Percentiles rank a stretch among this genome's conserved stretches.
phyloP scores from a whole-genome alignment of 2,113 vertebrate genomes.

The Antidorcas marsupialis region DNA sequence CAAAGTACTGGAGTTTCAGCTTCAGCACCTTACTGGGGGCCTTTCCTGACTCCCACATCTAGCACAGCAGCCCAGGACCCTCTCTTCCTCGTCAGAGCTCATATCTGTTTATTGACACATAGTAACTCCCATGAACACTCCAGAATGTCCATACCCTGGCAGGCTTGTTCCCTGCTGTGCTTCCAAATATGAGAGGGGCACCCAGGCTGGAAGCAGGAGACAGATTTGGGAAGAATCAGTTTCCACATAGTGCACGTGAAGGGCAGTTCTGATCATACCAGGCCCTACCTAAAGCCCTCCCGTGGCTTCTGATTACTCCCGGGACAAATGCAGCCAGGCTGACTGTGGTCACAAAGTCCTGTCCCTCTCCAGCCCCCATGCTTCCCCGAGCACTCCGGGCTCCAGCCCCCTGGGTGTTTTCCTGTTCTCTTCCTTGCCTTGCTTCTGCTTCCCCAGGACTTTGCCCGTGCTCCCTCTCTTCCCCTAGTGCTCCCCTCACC shows the following conservation, averaged over 20 bases:
- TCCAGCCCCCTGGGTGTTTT: neutral
- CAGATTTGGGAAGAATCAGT: neutral
- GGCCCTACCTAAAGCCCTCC: neutral
- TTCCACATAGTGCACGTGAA: neutral
- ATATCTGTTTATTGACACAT: neutral
- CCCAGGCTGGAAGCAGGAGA: neutral
- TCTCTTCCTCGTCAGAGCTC: neutral
- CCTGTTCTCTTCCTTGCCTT: neutral
- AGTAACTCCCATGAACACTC: too few species aligned
- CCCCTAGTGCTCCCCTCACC: neutral
- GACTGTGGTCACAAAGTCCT: neutral
- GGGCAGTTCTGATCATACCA: neutral
- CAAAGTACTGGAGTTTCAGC: too few species aligned
- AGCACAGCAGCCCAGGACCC: neutral
- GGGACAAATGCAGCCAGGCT: too few species aligned
- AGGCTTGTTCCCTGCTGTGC: neutral
- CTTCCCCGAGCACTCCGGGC: neutral
- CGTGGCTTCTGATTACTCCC: neutral
- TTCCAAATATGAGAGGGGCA: neutral
- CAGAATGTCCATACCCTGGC: neutral
- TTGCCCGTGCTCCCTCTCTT: neutral
- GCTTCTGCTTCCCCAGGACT: neutral
- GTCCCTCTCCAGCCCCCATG: rapidly evolving
- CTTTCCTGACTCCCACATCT: neutral
- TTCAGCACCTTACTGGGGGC: too few species aligned